phyloP scores from a whole-genome alignment of 2,113 vertebrate species.

The Noctilio leporinus region DNA sequence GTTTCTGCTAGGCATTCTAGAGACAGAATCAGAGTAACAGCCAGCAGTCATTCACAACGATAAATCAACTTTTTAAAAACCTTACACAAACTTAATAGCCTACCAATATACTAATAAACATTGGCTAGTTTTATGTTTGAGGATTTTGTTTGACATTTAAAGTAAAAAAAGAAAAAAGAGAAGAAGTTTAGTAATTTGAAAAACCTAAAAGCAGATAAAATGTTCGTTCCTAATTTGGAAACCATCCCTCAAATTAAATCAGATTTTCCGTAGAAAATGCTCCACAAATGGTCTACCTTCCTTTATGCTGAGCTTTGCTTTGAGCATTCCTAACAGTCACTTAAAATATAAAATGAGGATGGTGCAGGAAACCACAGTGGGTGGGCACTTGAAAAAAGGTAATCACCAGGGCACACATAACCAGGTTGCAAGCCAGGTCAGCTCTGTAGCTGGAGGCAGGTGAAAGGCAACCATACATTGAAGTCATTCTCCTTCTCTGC shows the following conservation, averaged over 20 bases:
- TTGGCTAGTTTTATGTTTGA: not conserved
- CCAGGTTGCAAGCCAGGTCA: too few relatives aligned
- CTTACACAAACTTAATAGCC: not conserved
- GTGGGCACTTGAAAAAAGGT: not conserved
- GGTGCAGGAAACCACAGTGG: not conserved
- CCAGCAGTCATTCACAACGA: not conserved
- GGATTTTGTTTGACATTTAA: not conserved
- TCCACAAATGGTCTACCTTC: not conserved
- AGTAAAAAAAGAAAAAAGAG: not conserved
- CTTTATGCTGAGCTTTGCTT: not conserved
- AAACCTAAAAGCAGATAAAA: not conserved
- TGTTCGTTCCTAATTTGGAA: not conserved
- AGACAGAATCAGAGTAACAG: not conserved
- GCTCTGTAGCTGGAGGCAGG: too few relatives aligned
- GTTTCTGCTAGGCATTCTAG: not conserved
- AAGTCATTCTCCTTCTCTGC: too few relatives aligned
- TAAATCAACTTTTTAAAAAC: not conserved
- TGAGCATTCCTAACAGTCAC: not conserved
- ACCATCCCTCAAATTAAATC: not conserved
- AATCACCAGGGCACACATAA: too few relatives aligned
- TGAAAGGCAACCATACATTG: too few relatives aligned
- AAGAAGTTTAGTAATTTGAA: too few relatives aligned
- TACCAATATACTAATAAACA: not conserved
- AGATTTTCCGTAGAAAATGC: not conserved
- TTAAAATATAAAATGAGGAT: not conserved